phyloP scores from a whole-genome alignment of 2,113 vertebrate species.

The Amphilophus citrinellus region DNA sequence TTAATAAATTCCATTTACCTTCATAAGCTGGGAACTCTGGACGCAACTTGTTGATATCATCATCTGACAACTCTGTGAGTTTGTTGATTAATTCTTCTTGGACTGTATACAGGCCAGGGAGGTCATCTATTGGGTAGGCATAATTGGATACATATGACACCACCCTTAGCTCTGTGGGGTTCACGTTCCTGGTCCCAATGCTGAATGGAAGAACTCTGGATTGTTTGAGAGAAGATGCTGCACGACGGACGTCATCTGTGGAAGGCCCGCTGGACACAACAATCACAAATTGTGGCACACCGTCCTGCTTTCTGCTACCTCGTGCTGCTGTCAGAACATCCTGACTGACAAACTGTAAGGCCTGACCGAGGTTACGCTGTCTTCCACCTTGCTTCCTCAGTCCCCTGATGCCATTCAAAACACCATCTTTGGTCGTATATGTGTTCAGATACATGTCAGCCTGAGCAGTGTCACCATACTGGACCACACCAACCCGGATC shows the following conservation, averaged over 20 bases:
- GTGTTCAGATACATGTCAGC: slow-evolving; percentile 88
- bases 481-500: slow-evolving; percentile 86
- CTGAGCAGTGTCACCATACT: slow-evolving; percentile 88
- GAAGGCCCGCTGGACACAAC: slow-evolving; percentile 88
- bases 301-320: slow-evolving; percentile 87
- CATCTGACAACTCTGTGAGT: slow-evolving; percentile 79
- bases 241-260: slow-evolving; percentile 84
- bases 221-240: slow-evolving; percentile 84
- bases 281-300: slow-evolving; percentile 91
- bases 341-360: slow-evolving; percentile 85
- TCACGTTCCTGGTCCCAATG: slow-evolving; percentile 88
- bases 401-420: slow-evolving; percentile 75
- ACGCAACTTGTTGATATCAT: slow-evolving; percentile 64
- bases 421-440: slow-evolving; percentile 84
- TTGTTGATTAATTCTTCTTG: slow-evolving; percentile 79
- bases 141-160: slow-evolving; percentile 88
- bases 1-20: slow-evolving; percentile 63
- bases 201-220: slow-evolving; percentile 87
- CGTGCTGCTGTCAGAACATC: slow-evolving; percentile 81
- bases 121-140: slow-evolving; percentile 84
- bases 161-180: slow-evolving; percentile 83
- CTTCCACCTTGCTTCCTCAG: slow-evolving; percentile 85
- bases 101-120: slow-evolving; percentile 84
- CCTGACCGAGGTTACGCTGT: slow-evolving; percentile 88
- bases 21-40: slow-evolving; percentile 64